These are phyloP conservation scores for Amblyteles armatorius DNA, from an alignment of 2,888 invertebrate genomes.

Conservation along the genomic window DNA sequence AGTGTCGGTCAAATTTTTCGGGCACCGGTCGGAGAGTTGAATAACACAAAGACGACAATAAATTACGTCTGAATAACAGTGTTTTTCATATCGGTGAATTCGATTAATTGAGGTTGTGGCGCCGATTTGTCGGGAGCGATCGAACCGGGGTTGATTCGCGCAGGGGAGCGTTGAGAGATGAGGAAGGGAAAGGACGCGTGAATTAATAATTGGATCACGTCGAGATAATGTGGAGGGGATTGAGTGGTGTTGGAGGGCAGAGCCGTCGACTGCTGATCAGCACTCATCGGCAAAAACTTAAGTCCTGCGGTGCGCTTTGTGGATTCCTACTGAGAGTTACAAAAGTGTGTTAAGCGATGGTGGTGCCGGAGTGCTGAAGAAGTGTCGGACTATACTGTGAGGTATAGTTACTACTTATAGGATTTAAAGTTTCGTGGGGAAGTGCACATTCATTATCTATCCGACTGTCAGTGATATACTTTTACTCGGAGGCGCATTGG, in stretches of 20 bases:
- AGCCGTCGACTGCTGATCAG: neutral
- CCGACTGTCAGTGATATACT: constrained; percentile 51
- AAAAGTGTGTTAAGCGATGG: constrained; percentile 35
- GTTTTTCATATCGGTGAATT: neutral
- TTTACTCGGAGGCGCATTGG: constrained; percentile 39
- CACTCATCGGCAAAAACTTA: neutral
- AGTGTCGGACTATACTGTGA: constrained; percentile 2
- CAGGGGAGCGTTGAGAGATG: neutral
- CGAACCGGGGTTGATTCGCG: neutral
- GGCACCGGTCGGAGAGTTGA: too few species aligned
- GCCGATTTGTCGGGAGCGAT: too few species aligned
- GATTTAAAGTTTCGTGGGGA: constrained; percentile 41
- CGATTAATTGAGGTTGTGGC: neutral
- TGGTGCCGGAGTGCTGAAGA: constrained; percentile 22
- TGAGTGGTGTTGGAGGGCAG: constrained; percentile 6
- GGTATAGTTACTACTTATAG: constrained; percentile 20
- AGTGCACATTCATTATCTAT: constrained; percentile 44
- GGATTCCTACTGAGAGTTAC: constrained; percentile 20
- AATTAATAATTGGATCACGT: constrained; percentile 8
- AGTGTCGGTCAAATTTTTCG: too few species aligned
- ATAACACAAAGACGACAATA: too few species aligned
- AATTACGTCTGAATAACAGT: too few species aligned
- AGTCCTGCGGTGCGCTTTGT: constrained; percentile 9
- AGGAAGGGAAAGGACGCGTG: neutral
- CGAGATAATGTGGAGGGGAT: neutral